Conservation (phyloP, 2,797 vertebrate species). For the Xiphophorus birchmanni region DNA sequence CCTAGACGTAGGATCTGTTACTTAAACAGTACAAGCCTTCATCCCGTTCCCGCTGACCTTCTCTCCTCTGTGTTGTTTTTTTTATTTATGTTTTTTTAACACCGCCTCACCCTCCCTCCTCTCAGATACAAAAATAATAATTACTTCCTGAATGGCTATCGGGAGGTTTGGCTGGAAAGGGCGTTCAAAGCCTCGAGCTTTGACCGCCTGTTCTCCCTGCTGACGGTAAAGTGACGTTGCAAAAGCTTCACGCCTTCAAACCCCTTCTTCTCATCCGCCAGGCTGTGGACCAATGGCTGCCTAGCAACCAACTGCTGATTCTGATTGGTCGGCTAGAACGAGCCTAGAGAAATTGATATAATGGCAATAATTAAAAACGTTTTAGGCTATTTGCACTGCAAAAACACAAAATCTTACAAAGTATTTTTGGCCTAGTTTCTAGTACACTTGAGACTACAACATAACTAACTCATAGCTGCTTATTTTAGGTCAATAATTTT, state of each 20-base stretch:
- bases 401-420: no score
- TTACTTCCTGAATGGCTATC: slow-evolving; percentile 99
- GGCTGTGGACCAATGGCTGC: slow-evolving; percentile 84
- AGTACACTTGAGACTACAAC: no score
- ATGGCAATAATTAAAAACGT: neutral
- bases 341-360: slow-evolving; percentile 9
- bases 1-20: slow-evolving; percentile 41
- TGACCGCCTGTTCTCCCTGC: slow-evolving; percentile 99
- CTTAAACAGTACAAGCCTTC: slow-evolving; percentile 61
- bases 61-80: slow-evolving; percentile 80
- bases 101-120: slow-evolving; percentile 90
- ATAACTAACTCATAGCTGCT: no score
- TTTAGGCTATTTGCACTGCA: neutral
- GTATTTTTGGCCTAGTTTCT: no score
- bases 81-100: slow-evolving; percentile 78
- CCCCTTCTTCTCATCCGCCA: slow-evolving; percentile 79
- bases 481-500: no score
- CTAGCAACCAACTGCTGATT: slow-evolving; percentile 84
- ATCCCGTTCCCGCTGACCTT: slow-evolving; percentile 75
- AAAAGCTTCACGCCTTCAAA: slow-evolving; percentile 81
- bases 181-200: slow-evolving; percentile 99
- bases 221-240: slow-evolving; percentile 98
- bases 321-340: slow-evolving; percentile 93
- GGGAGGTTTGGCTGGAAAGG: slow-evolving; percentile 99
- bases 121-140: slow-evolving; percentile 99